These are phyloP conservation scores for Zelostemma sp. DNA, from an alignment of 1,140 invertebrate species.

Conservation along the genomic window DNA sequence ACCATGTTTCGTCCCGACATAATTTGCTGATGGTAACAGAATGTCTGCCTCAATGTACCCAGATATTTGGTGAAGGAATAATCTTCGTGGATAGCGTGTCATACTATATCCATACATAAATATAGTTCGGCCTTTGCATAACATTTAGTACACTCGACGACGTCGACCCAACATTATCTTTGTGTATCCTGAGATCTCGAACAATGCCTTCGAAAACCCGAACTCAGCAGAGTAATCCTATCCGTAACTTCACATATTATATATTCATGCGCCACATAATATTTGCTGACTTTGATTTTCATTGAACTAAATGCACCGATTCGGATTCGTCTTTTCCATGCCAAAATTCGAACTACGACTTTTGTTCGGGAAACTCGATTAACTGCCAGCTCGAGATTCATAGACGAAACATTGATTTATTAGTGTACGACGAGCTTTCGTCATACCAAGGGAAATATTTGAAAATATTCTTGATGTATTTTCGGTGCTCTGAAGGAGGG, in stretches of 20 bases:
- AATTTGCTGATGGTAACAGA: conserved; percentile 8
- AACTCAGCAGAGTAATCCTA: conserved; percentile 34
- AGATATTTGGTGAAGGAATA: conserved; percentile 11
- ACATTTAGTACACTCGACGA: conserved; percentile 26
- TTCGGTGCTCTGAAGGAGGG: background rate
- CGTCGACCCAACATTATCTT: conserved; percentile 40
- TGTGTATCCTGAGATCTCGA: conserved; percentile 40
- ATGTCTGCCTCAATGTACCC: background rate
- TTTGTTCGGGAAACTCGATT: no score
- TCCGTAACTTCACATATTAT: conserved; percentile 14
- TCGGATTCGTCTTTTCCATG: background rate
- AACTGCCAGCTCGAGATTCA: no score
- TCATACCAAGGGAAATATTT: no score
- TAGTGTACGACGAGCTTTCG: no score
- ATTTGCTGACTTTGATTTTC: conserved; percentile 3
- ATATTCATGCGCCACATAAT: background rate
- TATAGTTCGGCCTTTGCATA: conserved; percentile 20
- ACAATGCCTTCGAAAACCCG: conserved; percentile 25
- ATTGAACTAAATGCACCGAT: background rate
- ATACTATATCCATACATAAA: conserved; percentile 3
- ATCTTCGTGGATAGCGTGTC: conserved; percentile 6
- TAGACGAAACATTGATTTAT: no score
- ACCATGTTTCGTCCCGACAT: conserved; percentile 4
- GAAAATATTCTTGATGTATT: background rate
- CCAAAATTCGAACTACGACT: no score